Percentiles rank a stretch among this genome's conserved stretches.
Evolutionary conservation across 2,888 invertebrate species (phyloP).

Genomic region (Oxytorus armatus): DNA sequence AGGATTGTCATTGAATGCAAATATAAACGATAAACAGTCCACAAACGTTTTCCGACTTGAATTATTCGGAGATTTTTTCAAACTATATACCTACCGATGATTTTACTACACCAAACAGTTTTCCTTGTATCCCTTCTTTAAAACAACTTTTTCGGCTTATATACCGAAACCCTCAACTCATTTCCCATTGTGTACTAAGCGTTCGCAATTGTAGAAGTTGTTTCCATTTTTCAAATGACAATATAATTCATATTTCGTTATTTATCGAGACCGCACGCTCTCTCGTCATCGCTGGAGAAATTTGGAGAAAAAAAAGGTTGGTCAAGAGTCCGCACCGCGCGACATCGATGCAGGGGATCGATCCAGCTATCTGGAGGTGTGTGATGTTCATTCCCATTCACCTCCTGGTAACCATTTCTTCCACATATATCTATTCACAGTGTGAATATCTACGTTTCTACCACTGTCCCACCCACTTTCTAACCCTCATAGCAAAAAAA

Average conservation of each 20-base stretch:
- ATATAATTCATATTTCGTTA: background rate
- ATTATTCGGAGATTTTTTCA: too few species aligned
- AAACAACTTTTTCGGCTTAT: too few species aligned
- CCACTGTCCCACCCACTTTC: background rate
- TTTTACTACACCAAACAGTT: background rate
- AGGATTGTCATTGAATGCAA: too few species aligned
- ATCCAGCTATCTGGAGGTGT: background rate
- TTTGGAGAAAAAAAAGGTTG: background rate
- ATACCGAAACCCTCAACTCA: too few species aligned
- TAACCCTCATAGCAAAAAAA: background rate
- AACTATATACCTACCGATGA: too few species aligned
- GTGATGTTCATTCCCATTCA: slow-evolving; percentile 5
- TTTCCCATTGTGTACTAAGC: too few species aligned
- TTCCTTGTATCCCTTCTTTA: background rate
- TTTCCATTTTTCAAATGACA: too few species aligned
- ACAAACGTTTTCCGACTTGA: too few species aligned
- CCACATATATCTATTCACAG: background rate
- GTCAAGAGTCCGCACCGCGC: background rate
- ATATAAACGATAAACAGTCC: too few species aligned
- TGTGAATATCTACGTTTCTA: background rate
- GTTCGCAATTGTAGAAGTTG: too few species aligned
- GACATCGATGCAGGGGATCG: slow-evolving; percentile 6
- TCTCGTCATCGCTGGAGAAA: background rate
- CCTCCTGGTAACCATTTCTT: background rate
- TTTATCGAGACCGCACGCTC: background rate